phyloP scores from a whole-genome alignment of 2,888 invertebrate genomes.

The Microplitis deprimator region DNA sequence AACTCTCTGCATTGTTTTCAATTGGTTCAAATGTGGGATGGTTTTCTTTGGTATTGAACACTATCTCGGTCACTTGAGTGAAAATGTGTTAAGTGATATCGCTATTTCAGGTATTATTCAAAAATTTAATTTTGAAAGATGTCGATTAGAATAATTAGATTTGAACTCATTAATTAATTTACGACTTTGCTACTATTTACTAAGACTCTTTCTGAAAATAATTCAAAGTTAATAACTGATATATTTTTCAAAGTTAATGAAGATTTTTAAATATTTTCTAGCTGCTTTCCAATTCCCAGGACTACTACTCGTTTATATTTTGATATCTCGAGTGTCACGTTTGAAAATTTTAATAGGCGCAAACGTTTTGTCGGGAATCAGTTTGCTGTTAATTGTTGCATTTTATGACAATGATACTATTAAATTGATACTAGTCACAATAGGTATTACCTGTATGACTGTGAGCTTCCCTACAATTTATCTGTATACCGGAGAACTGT shows the following conservation, averaged over 20 bases:
- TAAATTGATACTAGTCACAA: constrained; percentile 78
- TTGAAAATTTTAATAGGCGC: constrained; percentile 65
- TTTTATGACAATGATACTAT: constrained; percentile 60
- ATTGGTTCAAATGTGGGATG: constrained; percentile 74
- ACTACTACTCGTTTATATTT: constrained; percentile 58
- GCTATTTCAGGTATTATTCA: constrained; percentile 72
- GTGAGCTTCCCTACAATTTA: constrained; percentile 90
- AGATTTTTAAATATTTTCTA: constrained; percentile 47
- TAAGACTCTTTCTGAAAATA: too few relatives aligned
- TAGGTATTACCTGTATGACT: constrained; percentile 86
- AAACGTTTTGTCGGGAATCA: constrained; percentile 60
- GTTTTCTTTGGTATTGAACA: constrained; percentile 76
- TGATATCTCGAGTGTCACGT: constrained; percentile 67
- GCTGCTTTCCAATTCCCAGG: constrained; percentile 67
- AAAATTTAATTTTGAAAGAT: neutral
- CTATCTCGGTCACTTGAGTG: constrained; percentile 73
- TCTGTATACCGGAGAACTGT: constrained; percentile 89
- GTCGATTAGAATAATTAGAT: neutral
- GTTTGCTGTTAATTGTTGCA: constrained; percentile 57
- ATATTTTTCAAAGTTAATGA: neutral
- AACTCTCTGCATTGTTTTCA: constrained; percentile 69
- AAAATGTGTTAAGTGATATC: constrained; percentile 73
- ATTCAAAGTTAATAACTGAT: neutral
- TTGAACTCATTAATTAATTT: too few relatives aligned
- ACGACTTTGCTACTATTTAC: too few relatives aligned